phyloP scores from a whole-genome alignment of 2,113 vertebrate species.

The Bothrops jararaca region DNA sequence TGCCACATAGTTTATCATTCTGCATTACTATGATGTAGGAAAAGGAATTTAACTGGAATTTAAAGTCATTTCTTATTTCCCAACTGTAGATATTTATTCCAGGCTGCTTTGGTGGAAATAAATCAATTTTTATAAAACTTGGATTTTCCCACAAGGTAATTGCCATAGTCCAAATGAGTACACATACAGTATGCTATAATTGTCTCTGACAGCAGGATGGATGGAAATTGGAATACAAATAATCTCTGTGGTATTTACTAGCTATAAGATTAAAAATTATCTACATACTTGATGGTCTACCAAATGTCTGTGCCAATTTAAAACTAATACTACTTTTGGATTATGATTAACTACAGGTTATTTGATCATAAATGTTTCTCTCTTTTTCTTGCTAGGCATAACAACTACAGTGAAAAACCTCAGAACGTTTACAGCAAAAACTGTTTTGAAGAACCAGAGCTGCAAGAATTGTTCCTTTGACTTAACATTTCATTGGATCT shows the following conservation, averaged over 20 bases:
- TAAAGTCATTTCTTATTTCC: not conserved
- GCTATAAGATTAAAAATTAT: not conserved
- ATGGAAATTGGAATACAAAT: not conserved
- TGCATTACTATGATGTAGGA: not conserved
- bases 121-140: not conserved
- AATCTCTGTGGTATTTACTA: not conserved
- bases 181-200: not conserved
- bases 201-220: not conserved
- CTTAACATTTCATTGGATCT: slow-evolving; percentile 37
- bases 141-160: not conserved
- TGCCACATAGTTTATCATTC: not conserved
- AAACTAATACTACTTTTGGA: not conserved
- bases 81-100: not conserved
- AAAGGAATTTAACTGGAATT: not conserved
- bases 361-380: slow-evolving; percentile 1
- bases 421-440: slow-evolving; percentile 55
- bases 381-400: slow-evolving; percentile 64
- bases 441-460: slow-evolving; percentile 68
- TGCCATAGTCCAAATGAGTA: not conserved
- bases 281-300: not conserved
- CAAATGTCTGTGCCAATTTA: not conserved
- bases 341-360: not conserved
- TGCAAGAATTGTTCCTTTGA: slow-evolving; percentile 78
- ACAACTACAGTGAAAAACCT: slow-evolving; percentile 62
- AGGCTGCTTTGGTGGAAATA: not conserved